These are phyloP conservation scores for Brachyhypopomus gauderio DNA, from an alignment of 2,113 vertebrate genomes.

Conservation along the genomic window DNA sequence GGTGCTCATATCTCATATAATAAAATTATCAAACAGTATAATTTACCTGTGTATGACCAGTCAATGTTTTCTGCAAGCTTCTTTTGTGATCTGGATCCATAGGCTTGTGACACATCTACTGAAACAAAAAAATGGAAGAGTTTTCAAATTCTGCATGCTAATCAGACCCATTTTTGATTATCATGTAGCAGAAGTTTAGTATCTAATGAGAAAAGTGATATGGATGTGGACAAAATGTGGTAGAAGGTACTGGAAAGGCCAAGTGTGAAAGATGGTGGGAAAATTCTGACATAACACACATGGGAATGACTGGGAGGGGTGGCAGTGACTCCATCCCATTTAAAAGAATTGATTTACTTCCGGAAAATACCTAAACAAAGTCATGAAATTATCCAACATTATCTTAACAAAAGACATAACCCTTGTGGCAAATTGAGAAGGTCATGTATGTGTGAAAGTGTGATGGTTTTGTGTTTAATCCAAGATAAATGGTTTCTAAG, in stretches of 20 bases:
- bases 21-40: neutral
- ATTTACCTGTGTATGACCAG: constrained; percentile 94
- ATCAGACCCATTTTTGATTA: neutral
- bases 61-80: constrained; percentile 92
- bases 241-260: neutral
- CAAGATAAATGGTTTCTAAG: constrained; percentile 55
- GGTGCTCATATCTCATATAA: neutral
- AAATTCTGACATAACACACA: neutral
- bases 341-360: neutral
- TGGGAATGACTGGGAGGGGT: neutral
- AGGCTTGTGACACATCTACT: constrained; percentile 80
- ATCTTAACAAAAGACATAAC: constrained; percentile 16
- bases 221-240: neutral
- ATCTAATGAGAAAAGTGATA: too few species aligned
- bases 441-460: constrained; percentile 37
- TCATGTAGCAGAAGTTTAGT: too few species aligned
- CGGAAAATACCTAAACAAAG: neutral
- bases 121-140: constrained; percentile 63
- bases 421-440: constrained; percentile 41
- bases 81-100: constrained; percentile 86
- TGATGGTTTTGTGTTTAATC: constrained; percentile 52
- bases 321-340: neutral
- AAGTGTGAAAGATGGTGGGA: neutral
- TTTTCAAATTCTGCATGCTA: neutral
- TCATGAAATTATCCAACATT: neutral